Evolutionary conservation across 2,797 vertebrate genomes (phyloP).

Genomic region (Ataeniobius toweri): DNA sequence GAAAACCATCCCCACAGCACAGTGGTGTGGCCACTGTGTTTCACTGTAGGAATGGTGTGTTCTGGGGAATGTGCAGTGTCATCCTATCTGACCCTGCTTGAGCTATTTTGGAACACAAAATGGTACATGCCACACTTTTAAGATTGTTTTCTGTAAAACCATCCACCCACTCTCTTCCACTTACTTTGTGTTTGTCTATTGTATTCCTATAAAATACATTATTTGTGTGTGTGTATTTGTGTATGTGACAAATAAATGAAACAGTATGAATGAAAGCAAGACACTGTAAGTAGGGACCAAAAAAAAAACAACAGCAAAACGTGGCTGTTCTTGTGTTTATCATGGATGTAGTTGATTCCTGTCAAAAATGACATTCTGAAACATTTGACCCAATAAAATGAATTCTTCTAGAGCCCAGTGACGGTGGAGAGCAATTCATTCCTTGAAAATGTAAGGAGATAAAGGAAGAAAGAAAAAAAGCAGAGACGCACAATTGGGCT

Average conservation of each 20-base stretch:
- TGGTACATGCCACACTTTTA: too few species aligned
- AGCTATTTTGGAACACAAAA: background rate
- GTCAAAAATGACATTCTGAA: constrained; percentile 83
- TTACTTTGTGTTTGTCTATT: background rate
- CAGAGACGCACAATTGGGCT: constrained; percentile 73
- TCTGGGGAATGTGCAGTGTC: background rate
- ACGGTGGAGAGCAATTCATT: constrained; percentile 79
- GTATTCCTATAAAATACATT: background rate
- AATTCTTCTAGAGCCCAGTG: constrained; percentile 75
- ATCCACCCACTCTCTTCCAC: background rate
- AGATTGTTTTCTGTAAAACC: background rate
- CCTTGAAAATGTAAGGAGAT: constrained; percentile 80
- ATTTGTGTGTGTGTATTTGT: background rate
- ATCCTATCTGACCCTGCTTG: background rate
- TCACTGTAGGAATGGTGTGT: background rate
- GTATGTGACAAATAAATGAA: background rate
- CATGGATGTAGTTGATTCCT: constrained; percentile 77
- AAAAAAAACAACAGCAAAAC: constrained; percentile 52
- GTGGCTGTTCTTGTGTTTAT: constrained; percentile 77
- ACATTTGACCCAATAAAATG: constrained; percentile 84
- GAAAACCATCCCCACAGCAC: background rate
- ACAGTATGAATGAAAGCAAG: background rate
- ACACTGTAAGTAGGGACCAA: background rate
- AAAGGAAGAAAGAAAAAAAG: constrained; percentile 58
- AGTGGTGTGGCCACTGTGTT: too few species aligned